Conservation (phyloP, 2,113 vertebrate genomes). For the Protobothrops mucrosquamatus region DNA sequence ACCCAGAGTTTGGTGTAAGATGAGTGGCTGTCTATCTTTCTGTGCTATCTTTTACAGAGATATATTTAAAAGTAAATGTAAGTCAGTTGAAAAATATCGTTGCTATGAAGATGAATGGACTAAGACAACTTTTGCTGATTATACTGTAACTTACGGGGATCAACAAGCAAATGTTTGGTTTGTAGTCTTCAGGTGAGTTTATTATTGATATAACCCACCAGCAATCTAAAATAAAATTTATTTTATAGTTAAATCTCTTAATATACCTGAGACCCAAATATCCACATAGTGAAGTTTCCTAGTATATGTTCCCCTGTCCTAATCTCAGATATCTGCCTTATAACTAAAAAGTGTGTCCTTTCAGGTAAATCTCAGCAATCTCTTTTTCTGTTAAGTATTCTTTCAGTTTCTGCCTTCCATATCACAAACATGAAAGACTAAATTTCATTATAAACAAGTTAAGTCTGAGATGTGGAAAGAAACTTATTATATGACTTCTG, state of each 20-base stretch:
- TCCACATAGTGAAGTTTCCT: not conserved
- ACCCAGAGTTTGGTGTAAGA: not conserved
- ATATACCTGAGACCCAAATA: not conserved
- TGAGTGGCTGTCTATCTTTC: not conserved
- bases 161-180: conserved; percentile 77
- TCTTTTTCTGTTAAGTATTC: not conserved
- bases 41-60: conserved; percentile 67
- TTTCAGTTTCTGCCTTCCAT: not conserved
- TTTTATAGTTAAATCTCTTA: not conserved
- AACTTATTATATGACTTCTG: not conserved
- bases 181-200: conserved; percentile 84
- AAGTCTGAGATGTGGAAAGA: not conserved
- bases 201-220: not conserved
- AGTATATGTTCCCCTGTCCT: not conserved
- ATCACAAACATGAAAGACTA: not conserved
- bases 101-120: conserved; percentile 83
- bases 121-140: conserved; percentile 78
- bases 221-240: not conserved
- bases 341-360: not conserved
- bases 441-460: not conserved
- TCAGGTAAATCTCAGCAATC: not conserved
- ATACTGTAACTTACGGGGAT: conserved; percentile 71
- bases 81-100: conserved; percentile 70
- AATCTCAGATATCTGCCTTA: not conserved
- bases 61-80: conserved; percentile 76